Conservation (phyloP, 2,888 invertebrate genomes). For the Stomorhina lunata region DNA sequence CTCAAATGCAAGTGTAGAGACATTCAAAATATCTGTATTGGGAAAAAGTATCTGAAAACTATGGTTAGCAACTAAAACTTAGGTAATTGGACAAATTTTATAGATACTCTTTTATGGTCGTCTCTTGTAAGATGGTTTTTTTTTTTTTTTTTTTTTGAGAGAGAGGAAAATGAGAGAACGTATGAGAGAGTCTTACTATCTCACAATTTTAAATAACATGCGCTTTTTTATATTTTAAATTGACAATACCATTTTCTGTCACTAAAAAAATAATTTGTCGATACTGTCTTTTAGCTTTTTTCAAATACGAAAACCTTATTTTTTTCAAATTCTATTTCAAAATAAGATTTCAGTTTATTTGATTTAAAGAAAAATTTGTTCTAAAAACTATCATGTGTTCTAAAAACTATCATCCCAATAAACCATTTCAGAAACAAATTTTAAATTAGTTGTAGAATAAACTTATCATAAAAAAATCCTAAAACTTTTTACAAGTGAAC, state of each 20-base stretch:
- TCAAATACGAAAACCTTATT: no score
- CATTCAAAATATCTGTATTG: conserved; percentile 34
- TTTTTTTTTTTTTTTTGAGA: not conserved
- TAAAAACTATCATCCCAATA: no score
- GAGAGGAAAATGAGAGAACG: not conserved
- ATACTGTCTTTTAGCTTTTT: not conserved
- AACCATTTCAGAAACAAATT: no score
- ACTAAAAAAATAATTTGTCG: not conserved
- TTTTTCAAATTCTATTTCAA: not conserved
- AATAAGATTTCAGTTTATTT: no score
- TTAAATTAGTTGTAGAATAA: no score
- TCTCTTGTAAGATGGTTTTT: conserved; percentile 6
- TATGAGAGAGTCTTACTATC: not conserved
- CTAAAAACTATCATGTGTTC: no score
- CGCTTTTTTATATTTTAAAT: conserved; percentile 37
- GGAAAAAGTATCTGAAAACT: conserved; percentile 55
- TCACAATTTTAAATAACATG: conserved; percentile 39
- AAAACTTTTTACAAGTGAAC: no score
- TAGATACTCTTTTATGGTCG: conserved; percentile 36
- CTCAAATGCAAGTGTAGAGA: conserved; percentile 33
- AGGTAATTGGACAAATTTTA: conserved; percentile 33
- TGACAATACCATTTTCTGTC: conserved; percentile 39
- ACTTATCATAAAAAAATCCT: no score
- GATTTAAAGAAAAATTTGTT: no score
- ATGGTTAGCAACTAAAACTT: conserved; percentile 63